Conservation (phyloP, 2,113 vertebrate species). For the Camelus dromedarius region DNA sequence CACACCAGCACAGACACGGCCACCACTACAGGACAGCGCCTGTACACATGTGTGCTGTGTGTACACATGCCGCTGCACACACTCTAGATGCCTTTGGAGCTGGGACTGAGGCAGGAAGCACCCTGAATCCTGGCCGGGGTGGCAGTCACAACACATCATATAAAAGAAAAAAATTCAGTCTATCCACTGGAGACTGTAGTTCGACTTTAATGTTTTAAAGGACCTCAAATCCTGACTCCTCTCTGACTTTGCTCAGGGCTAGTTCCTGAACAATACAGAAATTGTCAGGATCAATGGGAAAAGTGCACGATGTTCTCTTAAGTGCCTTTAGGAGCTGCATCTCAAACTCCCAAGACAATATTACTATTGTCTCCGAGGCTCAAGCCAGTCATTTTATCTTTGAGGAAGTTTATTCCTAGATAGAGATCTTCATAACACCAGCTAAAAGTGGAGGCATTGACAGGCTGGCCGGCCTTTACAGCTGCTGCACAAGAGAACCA, state of each 20-base stretch:
- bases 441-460: constrained; percentile 80
- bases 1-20: background rate
- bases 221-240: background rate
- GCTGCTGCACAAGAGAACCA: constrained; percentile 75
- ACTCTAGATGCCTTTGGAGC: background rate
- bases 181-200: background rate
- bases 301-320: constrained; percentile 88
- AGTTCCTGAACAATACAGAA: constrained; percentile 90
- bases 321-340: constrained; percentile 84
- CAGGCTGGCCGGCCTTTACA: constrained; percentile 77
- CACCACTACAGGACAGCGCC: accelerated
- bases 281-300: constrained; percentile 87
- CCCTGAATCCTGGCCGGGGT: constrained; percentile 40
- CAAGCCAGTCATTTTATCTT: constrained; percentile 85
- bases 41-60: accelerated
- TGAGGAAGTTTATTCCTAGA: constrained; percentile 89
- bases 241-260: constrained; percentile 80
- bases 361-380: constrained; percentile 89
- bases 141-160: constrained; percentile 1
- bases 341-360: constrained; percentile 87
- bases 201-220: background rate
- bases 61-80: background rate
- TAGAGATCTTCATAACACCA: constrained; percentile 86
- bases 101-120: background rate
- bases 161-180: background rate